Conservation (phyloP, 2,113 vertebrate genomes). For the Sprattus sprattus region DNA sequence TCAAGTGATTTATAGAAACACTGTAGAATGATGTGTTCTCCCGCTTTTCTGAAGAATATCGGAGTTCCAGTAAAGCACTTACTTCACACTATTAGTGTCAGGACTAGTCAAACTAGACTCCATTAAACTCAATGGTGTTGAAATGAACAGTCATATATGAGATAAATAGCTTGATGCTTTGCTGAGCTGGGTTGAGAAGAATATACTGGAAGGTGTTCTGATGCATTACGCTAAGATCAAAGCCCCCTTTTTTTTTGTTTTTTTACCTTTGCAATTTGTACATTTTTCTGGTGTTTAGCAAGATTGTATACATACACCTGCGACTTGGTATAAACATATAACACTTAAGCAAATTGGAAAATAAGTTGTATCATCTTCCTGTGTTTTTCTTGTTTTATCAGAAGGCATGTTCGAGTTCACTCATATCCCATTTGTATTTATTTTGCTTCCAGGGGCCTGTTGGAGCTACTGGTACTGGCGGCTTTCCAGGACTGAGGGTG, state of each 20-base stretch:
- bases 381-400: neutral
- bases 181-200: neutral
- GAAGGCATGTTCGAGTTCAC: neutral
- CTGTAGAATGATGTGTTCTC: neutral
- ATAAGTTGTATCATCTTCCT: neutral
- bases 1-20: neutral
- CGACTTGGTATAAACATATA: neutral
- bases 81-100: neutral
- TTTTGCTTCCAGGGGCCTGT: slow-evolving; percentile 79
- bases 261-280: neutral
- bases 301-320: neutral
- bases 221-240: neutral
- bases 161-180: neutral
- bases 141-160: slow-evolving; percentile 4
- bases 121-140: neutral
- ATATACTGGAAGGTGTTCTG: neutral
- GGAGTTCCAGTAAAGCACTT: neutral
- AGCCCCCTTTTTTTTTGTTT: neutral
- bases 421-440: neutral
- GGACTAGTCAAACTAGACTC: neutral
- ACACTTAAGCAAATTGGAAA: neutral
- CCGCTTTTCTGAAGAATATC: neutral
- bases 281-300: neutral
- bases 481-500: slow-evolving; percentile 93
- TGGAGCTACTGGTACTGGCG: slow-evolving; percentile 83